phyloP scores from a whole-genome alignment of 2,113 vertebrate genomes.

The Cepphus grylle region DNA sequence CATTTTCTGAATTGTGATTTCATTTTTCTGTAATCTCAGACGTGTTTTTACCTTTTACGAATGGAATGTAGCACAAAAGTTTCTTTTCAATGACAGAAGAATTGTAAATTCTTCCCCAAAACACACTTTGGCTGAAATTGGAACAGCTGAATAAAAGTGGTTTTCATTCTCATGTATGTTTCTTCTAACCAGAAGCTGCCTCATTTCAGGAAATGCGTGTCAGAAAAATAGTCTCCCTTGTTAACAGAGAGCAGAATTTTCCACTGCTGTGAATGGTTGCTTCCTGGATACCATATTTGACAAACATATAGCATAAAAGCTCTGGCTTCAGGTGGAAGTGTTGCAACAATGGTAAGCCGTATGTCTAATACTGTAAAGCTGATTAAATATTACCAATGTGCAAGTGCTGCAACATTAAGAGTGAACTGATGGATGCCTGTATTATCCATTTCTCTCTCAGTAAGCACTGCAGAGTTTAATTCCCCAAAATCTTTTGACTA shows the following conservation, averaged over 20 bases:
- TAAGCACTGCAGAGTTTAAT: not conserved
- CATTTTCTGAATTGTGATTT: not conserved
- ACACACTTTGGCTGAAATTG: not conserved
- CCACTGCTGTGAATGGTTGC: not conserved
- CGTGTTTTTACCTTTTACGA: not conserved
- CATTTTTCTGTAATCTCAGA: not conserved
- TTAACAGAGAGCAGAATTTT: not conserved
- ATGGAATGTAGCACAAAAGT: not conserved
- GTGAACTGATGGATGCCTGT: not conserved
- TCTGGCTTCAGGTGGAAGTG: not conserved
- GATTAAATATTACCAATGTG: constrained; percentile 28
- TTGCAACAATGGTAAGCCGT: not conserved
- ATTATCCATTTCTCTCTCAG: not conserved
- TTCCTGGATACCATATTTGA: constrained; percentile 14
- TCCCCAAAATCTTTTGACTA: not conserved
- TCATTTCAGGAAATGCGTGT: not conserved
- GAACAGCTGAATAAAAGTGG: not conserved
- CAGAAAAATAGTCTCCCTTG: not conserved
- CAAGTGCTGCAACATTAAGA: not conserved
- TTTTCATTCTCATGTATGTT: not conserved
- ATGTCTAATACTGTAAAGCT: not conserved
- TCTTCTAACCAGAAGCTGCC: not conserved
- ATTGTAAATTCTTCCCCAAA: not conserved
- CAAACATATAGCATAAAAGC: not conserved
- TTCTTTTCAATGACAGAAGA: not conserved